Evolutionary conservation across 2,888 invertebrate genomes (phyloP).

Genomic region (Philopedon plagiatum): DNA sequence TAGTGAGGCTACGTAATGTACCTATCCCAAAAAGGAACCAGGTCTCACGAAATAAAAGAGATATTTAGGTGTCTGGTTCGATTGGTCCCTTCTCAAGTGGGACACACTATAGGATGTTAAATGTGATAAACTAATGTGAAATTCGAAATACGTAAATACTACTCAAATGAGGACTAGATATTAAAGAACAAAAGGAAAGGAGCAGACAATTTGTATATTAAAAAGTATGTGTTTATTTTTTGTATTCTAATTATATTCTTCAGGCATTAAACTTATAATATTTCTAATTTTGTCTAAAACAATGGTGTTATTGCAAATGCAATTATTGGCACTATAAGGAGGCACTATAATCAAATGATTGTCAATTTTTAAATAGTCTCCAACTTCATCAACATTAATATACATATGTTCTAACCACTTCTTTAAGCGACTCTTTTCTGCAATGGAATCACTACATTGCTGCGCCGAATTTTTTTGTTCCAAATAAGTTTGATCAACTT

Average conservation of each 20-base stretch:
- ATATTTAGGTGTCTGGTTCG: no score
- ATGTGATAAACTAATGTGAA: no score
- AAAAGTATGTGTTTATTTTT: not conserved
- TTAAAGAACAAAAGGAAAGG: no score
- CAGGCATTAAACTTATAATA: slow-evolving; percentile 64
- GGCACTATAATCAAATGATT: slow-evolving; percentile 64
- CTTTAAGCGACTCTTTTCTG: slow-evolving; percentile 57
- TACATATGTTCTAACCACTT: slow-evolving; percentile 65
- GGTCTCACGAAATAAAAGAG: no score
- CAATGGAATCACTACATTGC: slow-evolving; percentile 25
- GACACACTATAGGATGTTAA: no score
- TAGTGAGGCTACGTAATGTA: no score
- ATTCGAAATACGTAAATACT: no score
- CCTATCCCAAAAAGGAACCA: no score
- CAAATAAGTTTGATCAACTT: slow-evolving; percentile 53
- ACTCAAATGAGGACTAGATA: no score
- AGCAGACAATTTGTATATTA: no score
- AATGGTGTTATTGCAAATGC: slow-evolving; percentile 65
- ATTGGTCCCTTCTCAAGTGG: no score
- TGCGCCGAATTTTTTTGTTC: slow-evolving; percentile 8
- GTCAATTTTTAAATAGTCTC: slow-evolving; percentile 63
- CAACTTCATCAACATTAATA: slow-evolving; percentile 64
- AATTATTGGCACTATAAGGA: slow-evolving; percentile 65
- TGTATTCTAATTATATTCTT: slow-evolving; percentile 54
- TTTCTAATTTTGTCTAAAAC: slow-evolving; percentile 65